Base-by-base conservation (phyloP, 1,140 invertebrate genomes). In the Drosophila bocki region DNA sequence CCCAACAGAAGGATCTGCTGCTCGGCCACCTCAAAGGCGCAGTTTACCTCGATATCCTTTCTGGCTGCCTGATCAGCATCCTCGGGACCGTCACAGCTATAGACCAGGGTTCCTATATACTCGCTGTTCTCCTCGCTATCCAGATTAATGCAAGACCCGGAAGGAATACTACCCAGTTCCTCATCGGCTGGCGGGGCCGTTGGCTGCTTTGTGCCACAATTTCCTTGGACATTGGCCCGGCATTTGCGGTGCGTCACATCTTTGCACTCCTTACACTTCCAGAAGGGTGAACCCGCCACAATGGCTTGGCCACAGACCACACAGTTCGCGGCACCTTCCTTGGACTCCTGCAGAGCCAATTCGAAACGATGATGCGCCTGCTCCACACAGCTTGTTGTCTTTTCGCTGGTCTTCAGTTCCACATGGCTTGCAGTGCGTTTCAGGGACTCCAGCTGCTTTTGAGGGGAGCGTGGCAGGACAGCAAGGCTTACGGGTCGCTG, bases 231-330 rank as follows among this genome's bases (percentile, higher is more conserved):
- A 44, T 78, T 78, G 17, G 79, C 32, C 0, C 92, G 76, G 29
- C 91, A 91, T 86, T 93, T 75, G 53, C 91, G 63, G 87, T 91
- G 75, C 37, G 82, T 51, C 64, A 76, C 71, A 13, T 65, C 54
- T 26, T 92, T 92, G 60, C 92, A 93, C 51, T 92, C 91, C 41
- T 75, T 91, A 48, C 92, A 93, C 32, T 80, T 85, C 92, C 92
- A 93, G 51, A 80, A 92, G 1, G 92, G 70, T 1, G 82, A 79
- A 0, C 82, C 86, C 9, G 78, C 74, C 2, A 92, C 9, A 13
- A 93, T 82, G 7, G 56, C 29, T n/a, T 82, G 71, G 0, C 72
- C 53, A 51, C 92, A 93, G 7, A 74, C 88, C 29, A 75, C 26
- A 35, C 92, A 93, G 6, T 44, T 42, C 0, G 56, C 15, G 0